Evolutionary conservation across 2,113 vertebrate species (phyloP), one percentile per base, ranked within the genome.

Genomic region (Prunella himalayana): DNA sequence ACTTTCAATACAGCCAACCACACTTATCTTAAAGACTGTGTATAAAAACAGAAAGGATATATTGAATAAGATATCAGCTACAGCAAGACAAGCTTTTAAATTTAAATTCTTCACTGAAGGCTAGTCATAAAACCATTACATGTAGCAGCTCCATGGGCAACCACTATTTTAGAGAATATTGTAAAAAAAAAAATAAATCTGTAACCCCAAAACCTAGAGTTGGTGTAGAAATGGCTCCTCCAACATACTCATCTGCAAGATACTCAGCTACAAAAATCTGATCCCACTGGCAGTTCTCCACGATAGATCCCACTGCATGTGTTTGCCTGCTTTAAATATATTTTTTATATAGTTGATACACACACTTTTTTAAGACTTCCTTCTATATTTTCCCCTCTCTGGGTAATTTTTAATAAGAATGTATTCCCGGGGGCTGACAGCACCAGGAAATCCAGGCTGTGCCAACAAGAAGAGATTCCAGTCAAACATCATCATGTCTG

Each of bases 381-480:
- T 79, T 64, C 56, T 59, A 2, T 69, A 61, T 59, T 59, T 47
- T 76, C 19, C 20, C 17, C 9, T 72, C 28, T 57, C 18, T n/a
- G 20, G 1, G 2, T 35, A 23, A 47, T 57, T 89, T 64, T 85
- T 69, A 90, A 33, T 72, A 53, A 61, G 73, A 80, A 79, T 35
- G 31, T 56, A 65, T 53, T 91, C 50, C 78, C 2, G 1, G 66
- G 13, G 20, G 66, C 75, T 91, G 89, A 41, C 44, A 94, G 73
- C 78, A 73, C 15, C 77, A 79, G 87, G 73, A 89, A 92, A 84
- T 73, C 33, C 8, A 66, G 70, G 59, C 78, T 88, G 5, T 85
- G 63, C 81, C 92, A 95, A 77, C 57, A 66, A 68, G 85, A 71
- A 93, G 85, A 84, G 68, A 93, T 93, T 92, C 91, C 92, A 94